These are phyloP conservation scores for Myotis yumanensis DNA, from an alignment of 2,113 vertebrate genomes.

Conservation along the genomic window DNA sequence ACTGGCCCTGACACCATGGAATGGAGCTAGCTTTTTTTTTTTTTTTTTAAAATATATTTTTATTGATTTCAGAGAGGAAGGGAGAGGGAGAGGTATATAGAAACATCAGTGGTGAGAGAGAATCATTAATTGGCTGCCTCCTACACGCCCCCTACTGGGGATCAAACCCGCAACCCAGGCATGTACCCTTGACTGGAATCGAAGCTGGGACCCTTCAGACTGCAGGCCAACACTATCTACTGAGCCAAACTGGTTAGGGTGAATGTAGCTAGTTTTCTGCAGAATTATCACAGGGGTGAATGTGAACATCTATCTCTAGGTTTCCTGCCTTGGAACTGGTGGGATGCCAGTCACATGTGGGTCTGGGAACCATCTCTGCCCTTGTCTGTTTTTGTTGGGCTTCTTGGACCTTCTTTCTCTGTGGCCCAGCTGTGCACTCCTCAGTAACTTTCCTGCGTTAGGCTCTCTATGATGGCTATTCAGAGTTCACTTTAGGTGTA, in stretches of 20 bases:
- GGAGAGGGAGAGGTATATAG: too few species aligned
- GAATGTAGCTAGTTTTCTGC: not conserved
- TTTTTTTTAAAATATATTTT: too few species aligned
- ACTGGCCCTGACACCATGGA: not conserved
- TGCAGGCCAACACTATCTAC: too few species aligned
- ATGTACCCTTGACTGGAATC: too few species aligned
- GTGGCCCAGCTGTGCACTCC: not conserved
- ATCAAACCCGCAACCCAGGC: too few species aligned
- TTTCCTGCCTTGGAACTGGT: not conserved
- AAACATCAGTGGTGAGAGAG: too few species aligned
- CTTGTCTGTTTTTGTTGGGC: not conserved
- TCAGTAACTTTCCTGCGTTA: not conserved
- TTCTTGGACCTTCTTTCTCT: not conserved
- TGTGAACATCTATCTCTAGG: too few species aligned
- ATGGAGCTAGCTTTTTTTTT: not conserved
- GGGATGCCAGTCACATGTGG: not conserved
- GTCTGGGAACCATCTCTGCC: not conserved
- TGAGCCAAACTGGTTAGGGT: too few species aligned
- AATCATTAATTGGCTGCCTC: too few species aligned
- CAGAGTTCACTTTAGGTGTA: not conserved
- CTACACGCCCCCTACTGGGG: too few species aligned
- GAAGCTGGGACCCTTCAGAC: too few species aligned
- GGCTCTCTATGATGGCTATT: not conserved
- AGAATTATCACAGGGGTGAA: not conserved
- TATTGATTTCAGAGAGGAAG: too few species aligned